Conservation (phyloP, 2,113 vertebrate species). For the Oncorhynchus tshawytscha region DNA sequence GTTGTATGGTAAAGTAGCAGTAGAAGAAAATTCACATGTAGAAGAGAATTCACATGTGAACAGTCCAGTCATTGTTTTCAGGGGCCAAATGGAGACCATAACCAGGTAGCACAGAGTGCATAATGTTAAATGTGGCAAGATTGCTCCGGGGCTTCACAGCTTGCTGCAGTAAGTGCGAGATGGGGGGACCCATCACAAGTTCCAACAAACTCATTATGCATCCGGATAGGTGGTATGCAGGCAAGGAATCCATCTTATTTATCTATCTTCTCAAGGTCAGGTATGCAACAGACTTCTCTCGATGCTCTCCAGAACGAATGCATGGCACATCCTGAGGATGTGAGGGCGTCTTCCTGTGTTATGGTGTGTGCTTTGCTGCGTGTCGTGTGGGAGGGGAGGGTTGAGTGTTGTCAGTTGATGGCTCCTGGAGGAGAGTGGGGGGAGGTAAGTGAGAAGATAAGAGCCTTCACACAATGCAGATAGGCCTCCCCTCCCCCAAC, state of each 20-base stretch:
- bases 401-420: conserved; percentile 67
- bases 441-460: conserved; percentile 27
- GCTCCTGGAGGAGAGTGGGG: conserved; percentile 62
- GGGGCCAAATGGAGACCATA: conserved; percentile 23
- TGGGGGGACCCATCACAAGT: not conserved
- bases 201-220: not conserved
- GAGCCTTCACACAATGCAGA: conserved; percentile 10
- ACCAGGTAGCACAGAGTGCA: not conserved
- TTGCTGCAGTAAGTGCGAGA: conserved; percentile 5
- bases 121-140: conserved; percentile 5
- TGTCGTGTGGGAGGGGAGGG: conserved; percentile 48
- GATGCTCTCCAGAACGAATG: conserved; percentile 36
- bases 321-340: conserved; percentile 66
- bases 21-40: not conserved
- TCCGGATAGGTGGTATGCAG: not conserved
- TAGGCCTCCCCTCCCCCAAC: conserved; percentile 28
- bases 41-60: not conserved
- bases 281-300: not conserved
- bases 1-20: no score
- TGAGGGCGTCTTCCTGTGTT: conserved; percentile 64
- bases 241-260: not conserved
- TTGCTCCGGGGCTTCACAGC: not conserved
- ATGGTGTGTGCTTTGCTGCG: conserved; percentile 17
- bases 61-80: not conserved
- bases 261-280: not conserved